Conservation (phyloP, 2,888 invertebrate genomes). For the Prenolepis imparis region DNA sequence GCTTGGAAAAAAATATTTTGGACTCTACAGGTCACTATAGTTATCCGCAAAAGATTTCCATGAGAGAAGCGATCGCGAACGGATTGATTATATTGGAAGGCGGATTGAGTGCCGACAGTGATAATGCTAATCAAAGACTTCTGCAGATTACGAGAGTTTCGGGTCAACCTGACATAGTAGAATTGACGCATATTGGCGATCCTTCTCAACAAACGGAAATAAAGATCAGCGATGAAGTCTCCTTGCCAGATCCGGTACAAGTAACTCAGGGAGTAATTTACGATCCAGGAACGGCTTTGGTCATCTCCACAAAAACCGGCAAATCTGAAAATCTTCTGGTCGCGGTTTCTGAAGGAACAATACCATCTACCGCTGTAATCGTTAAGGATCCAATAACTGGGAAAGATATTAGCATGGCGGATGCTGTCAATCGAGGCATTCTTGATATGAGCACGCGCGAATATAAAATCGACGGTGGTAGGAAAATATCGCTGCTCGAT, state of each 20-base stretch:
- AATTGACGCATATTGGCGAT: slow-evolving; percentile 88
- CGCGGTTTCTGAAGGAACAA: slow-evolving; percentile 92
- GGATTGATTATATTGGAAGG: slow-evolving; percentile 89
- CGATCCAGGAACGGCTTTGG: slow-evolving; percentile 92
- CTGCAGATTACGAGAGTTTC: slow-evolving; percentile 91
- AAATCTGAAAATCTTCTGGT: slow-evolving; percentile 91
- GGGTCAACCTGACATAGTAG: slow-evolving; percentile 91
- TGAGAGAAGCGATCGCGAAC: slow-evolving; percentile 92
- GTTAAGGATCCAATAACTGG: slow-evolving; percentile 91
- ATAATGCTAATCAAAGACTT: slow-evolving; percentile 87
- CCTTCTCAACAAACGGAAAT: slow-evolving; percentile 86
- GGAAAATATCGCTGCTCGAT: slow-evolving; percentile 90
- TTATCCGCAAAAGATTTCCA: slow-evolving; percentile 88
- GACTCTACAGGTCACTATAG: slow-evolving; percentile 93
- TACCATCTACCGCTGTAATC: slow-evolving; percentile 90
- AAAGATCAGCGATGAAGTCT: slow-evolving; percentile 86
- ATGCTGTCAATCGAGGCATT: slow-evolving; percentile 92
- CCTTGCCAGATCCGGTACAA: slow-evolving; percentile 90
- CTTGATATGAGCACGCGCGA: slow-evolving; percentile 91
- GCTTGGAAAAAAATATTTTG: slow-evolving; percentile 93
- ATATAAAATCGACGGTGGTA: slow-evolving; percentile 90
- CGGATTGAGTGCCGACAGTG: slow-evolving; percentile 86
- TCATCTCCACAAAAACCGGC: slow-evolving; percentile 91
- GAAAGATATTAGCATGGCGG: slow-evolving; percentile 89
- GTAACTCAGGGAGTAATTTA: slow-evolving; percentile 92